Evolutionary conservation across 2,888 invertebrate genomes (phyloP).

Genomic region (Pristionchus entomophagus): DNA sequence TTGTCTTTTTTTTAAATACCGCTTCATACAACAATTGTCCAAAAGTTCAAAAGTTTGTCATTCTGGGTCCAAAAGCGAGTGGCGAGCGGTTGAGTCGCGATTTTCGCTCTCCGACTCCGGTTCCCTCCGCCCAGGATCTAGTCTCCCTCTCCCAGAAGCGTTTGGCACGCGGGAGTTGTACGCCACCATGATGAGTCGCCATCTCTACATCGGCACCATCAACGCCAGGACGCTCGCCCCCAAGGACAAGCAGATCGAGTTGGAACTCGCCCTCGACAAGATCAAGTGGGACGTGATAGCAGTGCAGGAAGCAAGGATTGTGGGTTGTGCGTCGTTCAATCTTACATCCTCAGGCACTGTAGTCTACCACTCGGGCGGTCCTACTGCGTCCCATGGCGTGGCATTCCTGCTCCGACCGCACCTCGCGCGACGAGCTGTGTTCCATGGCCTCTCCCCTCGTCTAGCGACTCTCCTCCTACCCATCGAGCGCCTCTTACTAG

Average conservation of each 20-base stretch:
- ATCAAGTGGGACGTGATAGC: slow-evolving; percentile 22
- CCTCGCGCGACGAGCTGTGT: neutral
- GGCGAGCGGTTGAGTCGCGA: neutral
- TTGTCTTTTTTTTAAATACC: too few species aligned
- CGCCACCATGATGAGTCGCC: slow-evolving; percentile 1
- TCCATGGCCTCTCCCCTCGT: slow-evolving; percentile 7
- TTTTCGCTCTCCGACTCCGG: neutral
- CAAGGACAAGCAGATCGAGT: neutral
- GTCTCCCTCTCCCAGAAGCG: neutral
- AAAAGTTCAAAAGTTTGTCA: too few species aligned
- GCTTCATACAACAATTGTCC: too few species aligned
- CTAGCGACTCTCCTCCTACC: neutral
- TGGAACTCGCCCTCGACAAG: slow-evolving; percentile 35
- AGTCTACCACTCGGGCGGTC: slow-evolving; percentile 1
- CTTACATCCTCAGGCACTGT: slow-evolving; percentile 22
- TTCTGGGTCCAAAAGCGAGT: neutral
- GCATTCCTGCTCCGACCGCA: neutral
- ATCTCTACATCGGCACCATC: slow-evolving; percentile 35
- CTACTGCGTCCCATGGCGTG: neutral
- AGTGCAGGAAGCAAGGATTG: slow-evolving; percentile 28
- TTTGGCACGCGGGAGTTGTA: slow-evolving; percentile 5
- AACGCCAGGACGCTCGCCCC: slow-evolving; percentile 18
- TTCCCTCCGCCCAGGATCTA: neutral
- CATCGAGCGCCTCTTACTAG: neutral
- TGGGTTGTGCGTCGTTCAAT: neutral